Percentiles rank a stretch among this genome's conserved stretches.
Conservation (phyloP, 2,113 vertebrate genomes). For the Pomatostomus ruficeps region DNA sequence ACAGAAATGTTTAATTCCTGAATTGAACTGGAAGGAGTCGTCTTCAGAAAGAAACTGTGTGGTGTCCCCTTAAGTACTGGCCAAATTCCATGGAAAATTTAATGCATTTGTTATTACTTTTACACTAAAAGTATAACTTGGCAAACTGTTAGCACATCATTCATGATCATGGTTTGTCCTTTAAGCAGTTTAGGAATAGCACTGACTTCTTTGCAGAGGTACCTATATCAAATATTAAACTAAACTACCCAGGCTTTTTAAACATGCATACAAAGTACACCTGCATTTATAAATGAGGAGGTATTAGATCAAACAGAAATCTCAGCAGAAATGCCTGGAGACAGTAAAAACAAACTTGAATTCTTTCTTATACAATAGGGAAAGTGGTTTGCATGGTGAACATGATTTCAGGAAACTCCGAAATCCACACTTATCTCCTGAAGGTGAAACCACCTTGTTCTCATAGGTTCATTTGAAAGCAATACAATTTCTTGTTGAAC, state of each 20-base stretch:
- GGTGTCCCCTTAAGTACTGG: background rate
- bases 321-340: background rate
- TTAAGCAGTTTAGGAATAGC: background rate
- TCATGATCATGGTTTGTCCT: background rate
- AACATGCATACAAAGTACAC: background rate
- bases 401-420: background rate
- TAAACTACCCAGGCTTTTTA: background rate
- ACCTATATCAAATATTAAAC: background rate
- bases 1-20: background rate
- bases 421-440: background rate
- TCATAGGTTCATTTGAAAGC: background rate
- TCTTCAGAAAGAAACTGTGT: background rate
- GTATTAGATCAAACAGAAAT: background rate
- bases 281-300: background rate
- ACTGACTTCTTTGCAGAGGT: background rate
- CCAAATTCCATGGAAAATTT: background rate
- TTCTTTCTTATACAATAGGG: background rate
- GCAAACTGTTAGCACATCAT: background rate
- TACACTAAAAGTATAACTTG: background rate
- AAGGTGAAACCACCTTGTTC: background rate
- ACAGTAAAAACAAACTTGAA: background rate
- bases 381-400: background rate
- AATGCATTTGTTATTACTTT: background rate
- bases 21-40: background rate
- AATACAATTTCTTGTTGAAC: background rate